Base-by-base conservation (phyloP, 2,888 invertebrate species). In the Allacma fusca region DNA sequence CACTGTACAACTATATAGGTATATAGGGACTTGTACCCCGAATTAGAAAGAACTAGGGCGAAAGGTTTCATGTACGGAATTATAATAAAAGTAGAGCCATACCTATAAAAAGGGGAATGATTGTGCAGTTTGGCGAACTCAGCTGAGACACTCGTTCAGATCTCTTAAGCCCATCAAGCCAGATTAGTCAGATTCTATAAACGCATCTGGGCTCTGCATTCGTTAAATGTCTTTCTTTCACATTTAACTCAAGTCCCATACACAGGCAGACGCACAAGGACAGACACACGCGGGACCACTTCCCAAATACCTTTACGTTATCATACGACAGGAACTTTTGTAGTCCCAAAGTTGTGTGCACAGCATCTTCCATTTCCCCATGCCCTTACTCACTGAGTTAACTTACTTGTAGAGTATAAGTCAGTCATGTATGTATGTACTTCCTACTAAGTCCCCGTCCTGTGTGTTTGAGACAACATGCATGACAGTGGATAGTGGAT, bases 151-250 rank as follows among this genome's bases (percentile, higher is more conserved):
- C 72, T 75, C 64, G 21, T 76, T 69, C 44, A 44, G 72, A 78
- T 78, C 78, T 79, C 72, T 73, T 73, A 79, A 73, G 76, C 76
- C 72, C 78, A 79, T 79, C 76, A 79, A 68, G 69, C 64, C 44
- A 76, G 78, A 79, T 79, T 79, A 79, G 76, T 71, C 76, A 79
- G 78, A 79, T 79, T 76, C 68, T 59, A 50, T 29, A 57, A 68
- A 64, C 65, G 57, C 77, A 76, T 70, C 75, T 68, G 40, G 40
- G 40, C 40, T 40, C 16, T 44, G 70, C 43, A 44, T 19, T 29
- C 29, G 28, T 19, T 75, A 75, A 68, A 57, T 59, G 43, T 50
- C 67, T n/a, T 50, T 28, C 44, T 50, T 28, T 28, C 50, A 68
- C 67, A 67, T 75, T 75, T 29, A 50, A 67, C 67, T 69, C 43